Base-by-base conservation (phyloP, 2,797 vertebrate species). In the Odontamblyopus lacepedii region DNA sequence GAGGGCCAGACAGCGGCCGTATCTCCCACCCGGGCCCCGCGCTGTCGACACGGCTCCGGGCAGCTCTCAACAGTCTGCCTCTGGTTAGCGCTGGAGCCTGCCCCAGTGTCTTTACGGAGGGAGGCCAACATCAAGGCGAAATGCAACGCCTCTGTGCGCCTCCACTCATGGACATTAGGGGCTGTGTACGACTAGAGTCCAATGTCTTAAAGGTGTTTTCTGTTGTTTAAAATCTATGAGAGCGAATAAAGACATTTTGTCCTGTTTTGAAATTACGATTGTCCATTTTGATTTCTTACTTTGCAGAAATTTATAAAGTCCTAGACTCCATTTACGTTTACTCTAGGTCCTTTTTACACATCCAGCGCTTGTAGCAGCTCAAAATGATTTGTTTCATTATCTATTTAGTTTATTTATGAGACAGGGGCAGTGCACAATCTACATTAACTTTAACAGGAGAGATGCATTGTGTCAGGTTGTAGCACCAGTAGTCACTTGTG, bases 31-130 rank as follows among this genome's bases (percentile, higher is more conserved):
- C 59, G 2, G 3, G 30, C 27, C 80, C 85, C 85, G 86, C 91
- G 87, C 79, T 92, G 91, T 92, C 93, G 92, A 94, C 90, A 93
- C 64, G 4, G 15, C 90, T 88, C 81, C 8, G 19, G 55, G 80
- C 78, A 87, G 88, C 91, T 91, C 88, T 92, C 89, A 90, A 92
- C 90, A 88, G 88, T 80, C 88, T 15, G 44, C 44, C 44, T 48
- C 44, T 80, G 79, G 90, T 92, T 91, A 91, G 89, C 83, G 81
- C 83, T 84, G 84, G 83, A 80, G 64, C 61, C 74, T 81, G 90
- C 86, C 91, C 85, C 88, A 6, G 88, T 65, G 67, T 86, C 85
- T 89, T 87, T 90, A 86, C 81, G 71, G 27, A 44, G 27, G 18
- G 72, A 81, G 81, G 72, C 73, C 88, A 90, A 88, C 85, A 86